Evolutionary conservation across 1,140 invertebrate genomes (phyloP), one percentile per base, ranked within the genome.

Genomic region (Eciton burchellii): DNA sequence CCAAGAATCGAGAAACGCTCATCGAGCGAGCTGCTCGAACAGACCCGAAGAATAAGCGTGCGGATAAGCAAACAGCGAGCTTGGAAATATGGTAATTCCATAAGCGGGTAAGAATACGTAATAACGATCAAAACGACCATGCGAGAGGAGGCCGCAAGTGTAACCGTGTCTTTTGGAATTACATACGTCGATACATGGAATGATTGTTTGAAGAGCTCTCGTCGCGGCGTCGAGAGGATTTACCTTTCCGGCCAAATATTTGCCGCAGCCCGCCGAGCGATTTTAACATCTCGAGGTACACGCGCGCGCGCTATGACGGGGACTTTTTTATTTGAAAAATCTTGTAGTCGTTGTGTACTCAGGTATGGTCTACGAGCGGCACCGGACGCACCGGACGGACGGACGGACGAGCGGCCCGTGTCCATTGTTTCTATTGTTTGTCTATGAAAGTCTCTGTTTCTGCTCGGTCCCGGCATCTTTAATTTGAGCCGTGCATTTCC

Each of bases 341-440:
- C 87, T 83, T 88, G 84, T 88, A 85, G 49, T 81, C 65, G 83
- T 88, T 88, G 87, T 88, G 83, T 88, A 72, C 81, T 74, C 81
- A 88, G 72, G 86, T 74, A 85, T 60, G 57, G 86, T 81, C 83
- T 65, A 83, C 74, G 83, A 41, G 29, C 71, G 68, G 16, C 62
- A 59, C 71, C 54, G 83, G 84, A 86, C 57, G 74, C 62, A 54
- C 41, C 21, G 47, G 57, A 66, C 62, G 70, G 1, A 45, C 70
- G 19, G 16, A 35, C n/a, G 21, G 3, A 21, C 19, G 52, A 29
- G 60, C 19, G 63, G 29, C 29, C 63, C 83, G 83, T 88, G 29
- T 49, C 63, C 83, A 85, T 88, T 88, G 86, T 88, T 85, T 88
- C 86, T 88, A 87, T 87, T 88, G 83, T 88, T 88, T 87, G 87